Evolutionary conservation across 1,140 invertebrate species (phyloP).

Genomic region (Octopus bimaculoides): DNA sequence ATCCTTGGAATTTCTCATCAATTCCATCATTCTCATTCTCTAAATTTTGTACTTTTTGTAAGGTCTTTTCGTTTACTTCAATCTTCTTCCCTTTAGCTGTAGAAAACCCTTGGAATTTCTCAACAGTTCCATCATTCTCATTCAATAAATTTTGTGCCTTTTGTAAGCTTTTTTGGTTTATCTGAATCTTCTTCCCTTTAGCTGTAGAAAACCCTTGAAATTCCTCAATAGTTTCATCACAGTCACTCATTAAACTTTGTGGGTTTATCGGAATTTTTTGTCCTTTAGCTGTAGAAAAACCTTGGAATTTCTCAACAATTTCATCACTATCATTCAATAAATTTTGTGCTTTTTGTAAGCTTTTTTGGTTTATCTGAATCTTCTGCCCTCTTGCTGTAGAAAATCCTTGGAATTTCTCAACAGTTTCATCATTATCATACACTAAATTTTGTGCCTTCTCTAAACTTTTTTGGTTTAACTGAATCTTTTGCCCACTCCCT

Average conservation of each 20-base stretch:
- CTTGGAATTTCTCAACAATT: not conserved
- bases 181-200: not conserved
- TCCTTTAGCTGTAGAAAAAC: not conserved
- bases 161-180: not conserved
- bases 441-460: not conserved
- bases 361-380: not conserved
- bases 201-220: not conserved
- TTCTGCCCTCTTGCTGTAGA: not conserved
- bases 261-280: not conserved
- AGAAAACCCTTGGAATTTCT: not conserved
- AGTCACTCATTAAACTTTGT: not conserved
- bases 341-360: not conserved
- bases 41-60: not conserved
- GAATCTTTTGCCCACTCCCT: not conserved
- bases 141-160: not conserved
- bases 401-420: not conserved
- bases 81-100: not conserved
- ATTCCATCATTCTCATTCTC: not conserved
- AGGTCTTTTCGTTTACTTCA: not conserved
- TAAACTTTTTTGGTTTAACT: not conserved
- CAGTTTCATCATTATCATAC: not conserved
- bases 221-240: too few relatives aligned
- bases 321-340: not conserved
- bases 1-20: too few relatives aligned
- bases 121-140: not conserved